Evolutionary conservation across 1,140 invertebrate genomes (phyloP).

Genomic region (Mesaphorura yosii): DNA sequence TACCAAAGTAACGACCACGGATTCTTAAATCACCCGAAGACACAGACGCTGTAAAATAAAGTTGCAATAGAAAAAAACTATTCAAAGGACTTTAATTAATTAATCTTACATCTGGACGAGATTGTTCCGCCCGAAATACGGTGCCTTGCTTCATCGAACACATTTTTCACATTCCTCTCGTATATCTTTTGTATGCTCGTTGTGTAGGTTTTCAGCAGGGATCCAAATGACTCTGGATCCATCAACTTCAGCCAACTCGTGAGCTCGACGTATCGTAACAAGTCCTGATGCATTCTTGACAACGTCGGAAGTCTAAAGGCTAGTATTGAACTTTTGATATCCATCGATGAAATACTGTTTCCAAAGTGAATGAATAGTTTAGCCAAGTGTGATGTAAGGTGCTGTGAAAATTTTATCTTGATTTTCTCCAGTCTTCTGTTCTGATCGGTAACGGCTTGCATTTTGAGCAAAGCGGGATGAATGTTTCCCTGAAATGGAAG

Average conservation of each 20-base stretch:
- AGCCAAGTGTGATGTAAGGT: slow-evolving; percentile 73
- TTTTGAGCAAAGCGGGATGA: slow-evolving; percentile 50
- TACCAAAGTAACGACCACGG: slow-evolving; percentile 26
- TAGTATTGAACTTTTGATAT: slow-evolving; percentile 32
- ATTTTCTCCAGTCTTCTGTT: slow-evolving; percentile 70
- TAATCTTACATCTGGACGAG: slow-evolving; percentile 15
- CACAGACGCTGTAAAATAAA: slow-evolving; percentile 15
- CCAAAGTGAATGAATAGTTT: slow-evolving; percentile 76
- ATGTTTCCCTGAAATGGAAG: slow-evolving; percentile 60
- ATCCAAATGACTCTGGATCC: slow-evolving; percentile 66
- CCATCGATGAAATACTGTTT: slow-evolving; percentile 22
- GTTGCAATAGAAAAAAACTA: background rate
- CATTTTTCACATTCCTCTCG: slow-evolving; percentile 64
- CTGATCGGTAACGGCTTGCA: slow-evolving; percentile 78
- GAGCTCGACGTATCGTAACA: slow-evolving; percentile 70
- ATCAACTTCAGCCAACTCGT: slow-evolving; percentile 82
- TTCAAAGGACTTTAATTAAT: background rate
- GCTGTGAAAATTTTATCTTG: slow-evolving; percentile 68
- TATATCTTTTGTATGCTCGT: slow-evolving; percentile 67
- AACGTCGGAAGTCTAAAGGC: slow-evolving; percentile 65
- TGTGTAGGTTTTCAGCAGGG: slow-evolving; percentile 68
- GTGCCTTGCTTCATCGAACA: slow-evolving; percentile 63
- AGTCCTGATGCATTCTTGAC: slow-evolving; percentile 63
- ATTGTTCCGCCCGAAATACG: slow-evolving; percentile 26
- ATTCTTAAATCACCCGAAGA: slow-evolving; percentile 22